phyloP scores from a whole-genome alignment of 2,797 vertebrate genomes.

The Propithecus perrieri region DNA sequence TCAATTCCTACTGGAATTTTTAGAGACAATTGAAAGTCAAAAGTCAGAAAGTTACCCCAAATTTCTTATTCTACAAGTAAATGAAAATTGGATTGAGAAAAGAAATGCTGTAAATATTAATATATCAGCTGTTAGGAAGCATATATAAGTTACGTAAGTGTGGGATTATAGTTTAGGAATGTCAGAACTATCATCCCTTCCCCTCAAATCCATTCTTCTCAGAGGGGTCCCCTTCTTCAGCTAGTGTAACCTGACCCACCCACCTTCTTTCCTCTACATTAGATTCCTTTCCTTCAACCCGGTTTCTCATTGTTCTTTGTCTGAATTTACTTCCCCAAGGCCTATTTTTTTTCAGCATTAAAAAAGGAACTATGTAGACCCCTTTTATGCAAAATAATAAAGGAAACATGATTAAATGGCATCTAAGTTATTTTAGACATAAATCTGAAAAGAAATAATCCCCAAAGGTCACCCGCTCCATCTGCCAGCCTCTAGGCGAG shows the following conservation, averaged over 20 bases:
- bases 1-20: not conserved
- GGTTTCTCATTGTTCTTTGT: not conserved
- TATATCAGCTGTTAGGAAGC: not conserved
- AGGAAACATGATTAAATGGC: slow-evolving; percentile 46
- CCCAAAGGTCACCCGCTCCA: slow-evolving; percentile 44
- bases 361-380: not conserved
- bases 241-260: not conserved
- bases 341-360: not conserved
- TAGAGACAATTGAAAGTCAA: not conserved
- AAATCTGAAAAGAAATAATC: slow-evolving; percentile 66
- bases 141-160: not conserved
- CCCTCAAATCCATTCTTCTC: not conserved
- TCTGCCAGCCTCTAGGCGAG: slow-evolving; percentile 27
- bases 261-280: not conserved
- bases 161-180: not conserved
- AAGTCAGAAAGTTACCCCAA: not conserved
- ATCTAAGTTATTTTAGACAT: slow-evolving; percentile 44
- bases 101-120: not conserved
- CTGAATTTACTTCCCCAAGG: not conserved
- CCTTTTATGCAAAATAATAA: slow-evolving; percentile 46
- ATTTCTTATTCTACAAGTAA: not conserved
- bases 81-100: not conserved
- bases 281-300: not conserved
- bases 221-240: not conserved
- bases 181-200: not conserved